phyloP scores from a whole-genome alignment of 2,113 vertebrate genomes.

The Phylloscopus trochiloides region DNA sequence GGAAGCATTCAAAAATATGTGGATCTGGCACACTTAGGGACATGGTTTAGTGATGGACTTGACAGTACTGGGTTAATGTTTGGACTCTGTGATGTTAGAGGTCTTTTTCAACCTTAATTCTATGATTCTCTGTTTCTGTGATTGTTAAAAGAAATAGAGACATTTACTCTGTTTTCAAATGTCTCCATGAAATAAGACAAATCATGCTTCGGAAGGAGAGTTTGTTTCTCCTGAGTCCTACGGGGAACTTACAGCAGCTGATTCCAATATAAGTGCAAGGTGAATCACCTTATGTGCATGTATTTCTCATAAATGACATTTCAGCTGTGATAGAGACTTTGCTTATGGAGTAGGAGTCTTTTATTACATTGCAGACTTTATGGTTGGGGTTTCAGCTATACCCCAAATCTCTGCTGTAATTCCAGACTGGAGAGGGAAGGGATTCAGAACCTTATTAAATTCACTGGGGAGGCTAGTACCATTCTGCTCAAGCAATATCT shows the following conservation, averaged over 20 bases:
- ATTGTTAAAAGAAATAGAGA: neutral
- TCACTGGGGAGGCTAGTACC: neutral
- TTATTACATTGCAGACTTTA: neutral
- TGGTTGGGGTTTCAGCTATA: neutral
- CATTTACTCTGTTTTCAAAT: neutral
- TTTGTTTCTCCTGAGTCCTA: neutral
- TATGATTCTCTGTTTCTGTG: neutral
- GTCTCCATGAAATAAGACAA: neutral
- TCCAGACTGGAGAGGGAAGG: neutral
- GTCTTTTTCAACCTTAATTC: neutral
- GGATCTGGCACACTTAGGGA: neutral
- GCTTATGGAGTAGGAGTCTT: neutral
- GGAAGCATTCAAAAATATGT: neutral
- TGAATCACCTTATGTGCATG: neutral
- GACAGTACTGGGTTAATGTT: neutral
- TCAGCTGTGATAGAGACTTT: neutral
- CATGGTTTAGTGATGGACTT: neutral
- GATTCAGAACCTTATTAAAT: neutral
- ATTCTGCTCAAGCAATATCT: neutral
- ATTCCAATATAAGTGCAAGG: neutral
- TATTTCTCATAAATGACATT: neutral
- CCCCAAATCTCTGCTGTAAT: neutral
- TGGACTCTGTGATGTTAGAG: neutral
- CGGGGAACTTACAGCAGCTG: neutral
- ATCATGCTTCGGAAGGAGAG: neutral